Evolutionary conservation across 2,797 vertebrate species (phyloP), one percentile per base, ranked within the genome.

Genomic region (Onychomys leucogaster): DNA sequence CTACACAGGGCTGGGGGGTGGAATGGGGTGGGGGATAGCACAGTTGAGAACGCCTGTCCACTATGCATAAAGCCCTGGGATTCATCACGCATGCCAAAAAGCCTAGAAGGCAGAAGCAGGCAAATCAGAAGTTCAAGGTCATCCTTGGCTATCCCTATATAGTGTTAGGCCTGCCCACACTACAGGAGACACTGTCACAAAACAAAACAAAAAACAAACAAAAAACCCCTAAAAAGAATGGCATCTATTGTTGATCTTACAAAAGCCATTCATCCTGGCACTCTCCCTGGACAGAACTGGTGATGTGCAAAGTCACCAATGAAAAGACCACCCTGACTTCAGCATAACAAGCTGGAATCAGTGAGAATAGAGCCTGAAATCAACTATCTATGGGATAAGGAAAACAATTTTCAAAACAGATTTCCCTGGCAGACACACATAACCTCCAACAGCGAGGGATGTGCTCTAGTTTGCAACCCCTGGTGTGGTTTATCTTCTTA

Each of bases 321-420:
- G 23, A 95, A 87, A 87, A 81, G 69, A 76, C 59, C 19, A 75
- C 69, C 52, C 27, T 19, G 37, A 86, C 34, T 82, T 65, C 25
- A 83, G 86, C 76, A 67, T 75, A 94, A 81, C n/a, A 67, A 13
- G 43, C 52, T 23, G 46, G n/a, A 32, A 65, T 80, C 61, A 37
- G 46, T 61, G 37, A 86, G 41, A 76, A 90, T 75, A 43, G 49
- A 55, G 37, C 7, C 19, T 59, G 65, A 82, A 95, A 97, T 94
- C 27, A 34, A 94, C 49, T 10, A 73, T 10, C 25, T 11, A 63
- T 65, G 16, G 13, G 27, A 52, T 7, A 73, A 71, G 23, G 80
- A 57, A 89, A 78, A 75, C 14, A 19, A 67, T 25, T 34, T 89
- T 37, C 59, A 9, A 57, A 75, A 94, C 92, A 14, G 73, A 88